Base-by-base conservation (phyloP, 2,888 invertebrate species). In the Scaptomyza caliginosa region DNA sequence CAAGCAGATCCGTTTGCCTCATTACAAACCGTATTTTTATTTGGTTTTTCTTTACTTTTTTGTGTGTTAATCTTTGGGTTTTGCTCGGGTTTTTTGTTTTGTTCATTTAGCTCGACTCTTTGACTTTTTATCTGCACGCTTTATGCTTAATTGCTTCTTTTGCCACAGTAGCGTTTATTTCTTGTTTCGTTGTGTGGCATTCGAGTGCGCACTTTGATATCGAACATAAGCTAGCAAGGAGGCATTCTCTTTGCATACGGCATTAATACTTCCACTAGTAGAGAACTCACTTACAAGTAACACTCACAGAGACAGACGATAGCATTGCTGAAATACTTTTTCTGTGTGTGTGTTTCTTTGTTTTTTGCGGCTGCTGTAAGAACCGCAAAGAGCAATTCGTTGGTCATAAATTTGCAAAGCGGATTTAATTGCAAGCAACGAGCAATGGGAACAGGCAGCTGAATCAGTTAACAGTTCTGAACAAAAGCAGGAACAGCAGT, bases 371-470 rank as follows among this genome's bases (percentile, higher is more conserved):
- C 16, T 34, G 40, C 49, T 64, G 40, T 19, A 49, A 67, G 71
- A 76, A 66, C 79, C 74, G 58, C 76, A 79, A 80, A 73, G 67
- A 67, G 74, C 74, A 77, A 85, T 86, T 77, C 86, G 79, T 88
- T 80, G 78, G 74, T 76, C 86, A 88, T 88, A 88, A 88, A 88
- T 88, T 88, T 82, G 74, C 86, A 77, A 81, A 83, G 81, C 80
- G 82, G 83, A 87, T 88, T 88, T 87, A 88, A 88, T 88, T 88
- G 86, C 86, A 82, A 57, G 76, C 73, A 19, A 17, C 70, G 69
- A 78, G 46, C 60, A 52, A 26, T 21, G 28, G 51, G 21, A 48
- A 11, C 23, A 34, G 28, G 38, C 43, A 63, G n/a, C 11, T 45
- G n/a, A 32, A 36, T 5, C 17, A 57, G 34, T 10, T 10, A 28